A percentile compares a stretch with the other conserved stretches of the same genome.
These are phyloP conservation scores for Terrapene triunguis DNA, from an alignment of 2,113 vertebrate genomes.

Conservation along the genomic window DNA sequence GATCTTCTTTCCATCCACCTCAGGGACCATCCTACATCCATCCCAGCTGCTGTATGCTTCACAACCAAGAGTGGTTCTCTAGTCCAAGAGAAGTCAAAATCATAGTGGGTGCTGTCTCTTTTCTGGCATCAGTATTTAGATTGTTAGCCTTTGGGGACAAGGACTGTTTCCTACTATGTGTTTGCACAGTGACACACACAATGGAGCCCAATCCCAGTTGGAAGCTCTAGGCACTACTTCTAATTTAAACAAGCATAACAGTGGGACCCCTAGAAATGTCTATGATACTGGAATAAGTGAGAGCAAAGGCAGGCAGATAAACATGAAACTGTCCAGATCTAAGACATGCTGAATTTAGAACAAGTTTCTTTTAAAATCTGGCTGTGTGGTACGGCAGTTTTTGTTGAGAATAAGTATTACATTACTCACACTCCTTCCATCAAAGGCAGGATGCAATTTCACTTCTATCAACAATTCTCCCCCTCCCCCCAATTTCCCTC, in stretches of 20 bases:
- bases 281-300: neutral
- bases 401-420: neutral
- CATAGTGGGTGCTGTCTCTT: neutral
- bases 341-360: neutral
- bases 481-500: neutral
- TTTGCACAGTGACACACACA: neutral
- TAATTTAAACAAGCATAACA: neutral
- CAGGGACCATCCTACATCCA: neutral
- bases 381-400: neutral
- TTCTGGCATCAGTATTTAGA: fast-evolving
- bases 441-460: neutral
- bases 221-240: neutral
- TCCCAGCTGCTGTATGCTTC: neutral
- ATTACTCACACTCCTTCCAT: neutral
- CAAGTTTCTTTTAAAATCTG: constrained; percentile 1
- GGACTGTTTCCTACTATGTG: neutral
- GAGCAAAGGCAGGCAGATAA: neutral
- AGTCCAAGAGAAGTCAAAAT: neutral
- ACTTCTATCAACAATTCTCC: neutral
- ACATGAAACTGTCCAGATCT: neutral
- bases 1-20: neutral
- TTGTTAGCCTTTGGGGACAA: neutral
- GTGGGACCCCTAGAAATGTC: neutral
- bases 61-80: neutral
- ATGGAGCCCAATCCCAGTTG: neutral